A percentile compares a stretch with the other conserved stretches of the same genome.
phyloP scores from a whole-genome alignment of 1,140 invertebrate genomes.

The Stenopsyche tienmushanensis region DNA sequence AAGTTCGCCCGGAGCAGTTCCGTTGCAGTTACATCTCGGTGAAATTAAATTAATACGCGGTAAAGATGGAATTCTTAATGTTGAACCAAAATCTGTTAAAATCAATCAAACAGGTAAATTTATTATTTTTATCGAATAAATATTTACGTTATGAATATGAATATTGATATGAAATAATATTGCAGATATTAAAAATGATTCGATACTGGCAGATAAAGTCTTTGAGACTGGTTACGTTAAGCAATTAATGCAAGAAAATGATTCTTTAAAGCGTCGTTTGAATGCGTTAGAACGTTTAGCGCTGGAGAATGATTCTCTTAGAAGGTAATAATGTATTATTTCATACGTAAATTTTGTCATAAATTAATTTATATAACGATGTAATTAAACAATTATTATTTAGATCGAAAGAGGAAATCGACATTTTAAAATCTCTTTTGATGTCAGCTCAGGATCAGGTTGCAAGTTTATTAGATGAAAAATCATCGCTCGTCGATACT shows the following conservation, averaged over 20 bases:
- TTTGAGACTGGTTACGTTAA: constrained; percentile 18
- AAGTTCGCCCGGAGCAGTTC: constrained; percentile 77
- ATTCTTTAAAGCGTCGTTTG: constrained; percentile 29
- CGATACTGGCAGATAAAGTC: too few relatives aligned
- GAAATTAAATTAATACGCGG: constrained; percentile 68
- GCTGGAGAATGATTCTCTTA: constrained; percentile 37
- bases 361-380: too few relatives aligned
- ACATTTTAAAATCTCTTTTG: constrained; percentile 60
- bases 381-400: constrained; percentile 20
- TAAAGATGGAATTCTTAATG: constrained; percentile 68
- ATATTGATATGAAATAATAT: too few relatives aligned
- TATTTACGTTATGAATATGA: too few relatives aligned
- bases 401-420: constrained; percentile 64
- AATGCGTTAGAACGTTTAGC: constrained; percentile 38
- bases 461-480: constrained; percentile 67
- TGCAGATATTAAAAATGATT: too few relatives aligned
- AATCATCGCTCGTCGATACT: constrained; percentile 69
- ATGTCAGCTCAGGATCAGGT: constrained; percentile 71
- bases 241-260: constrained; percentile 36
- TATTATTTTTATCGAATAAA: too few relatives aligned
- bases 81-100: constrained; percentile 49
- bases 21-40: constrained; percentile 74
- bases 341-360: neutral
- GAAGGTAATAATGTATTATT: constrained; percentile 24
- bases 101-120: constrained; percentile 10